Percentiles rank a stretch among this genome's conserved stretches.
These are phyloP conservation scores for Mormoops blainvillei DNA, from an alignment of 2,113 vertebrate genomes.

Conservation along the genomic window DNA sequence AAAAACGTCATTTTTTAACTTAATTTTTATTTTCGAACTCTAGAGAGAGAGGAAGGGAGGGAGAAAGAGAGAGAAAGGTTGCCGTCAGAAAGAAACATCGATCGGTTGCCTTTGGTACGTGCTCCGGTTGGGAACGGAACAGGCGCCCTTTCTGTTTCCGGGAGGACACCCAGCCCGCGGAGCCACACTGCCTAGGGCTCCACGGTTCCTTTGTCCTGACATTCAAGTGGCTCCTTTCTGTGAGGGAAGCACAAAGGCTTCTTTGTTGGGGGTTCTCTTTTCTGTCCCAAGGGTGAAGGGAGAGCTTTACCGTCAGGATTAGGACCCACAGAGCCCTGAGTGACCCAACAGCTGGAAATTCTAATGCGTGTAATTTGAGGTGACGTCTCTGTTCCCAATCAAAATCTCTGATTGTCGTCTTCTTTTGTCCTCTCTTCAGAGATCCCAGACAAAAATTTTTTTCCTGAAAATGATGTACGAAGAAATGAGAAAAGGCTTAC, in stretches of 20 bases:
- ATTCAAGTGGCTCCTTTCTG: neutral
- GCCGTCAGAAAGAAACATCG: too few relatives aligned
- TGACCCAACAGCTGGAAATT: neutral
- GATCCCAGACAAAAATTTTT: accelerated
- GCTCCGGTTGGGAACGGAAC: too few relatives aligned
- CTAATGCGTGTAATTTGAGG: neutral
- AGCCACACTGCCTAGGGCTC: too few relatives aligned
- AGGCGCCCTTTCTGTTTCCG: too few relatives aligned
- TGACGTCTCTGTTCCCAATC: neutral
- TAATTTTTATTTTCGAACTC: too few relatives aligned
- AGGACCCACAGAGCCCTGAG: neutral
- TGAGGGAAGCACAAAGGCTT: neutral
- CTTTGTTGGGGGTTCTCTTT: neutral
- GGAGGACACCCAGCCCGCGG: too few relatives aligned
- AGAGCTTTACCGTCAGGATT: neutral
- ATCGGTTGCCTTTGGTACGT: too few relatives aligned
- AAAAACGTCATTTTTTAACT: too few relatives aligned
- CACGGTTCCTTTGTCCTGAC: neutral
- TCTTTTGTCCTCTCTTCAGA: neutral
- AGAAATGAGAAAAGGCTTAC: neutral
- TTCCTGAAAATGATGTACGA: neutral
- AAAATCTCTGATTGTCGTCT: neutral
- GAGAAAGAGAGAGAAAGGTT: too few relatives aligned
- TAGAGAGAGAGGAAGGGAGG: too few relatives aligned
- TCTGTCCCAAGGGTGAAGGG: neutral